phyloP scores from a whole-genome alignment of 2,888 invertebrate genomes.

The Luperina nickerlii region DNA sequence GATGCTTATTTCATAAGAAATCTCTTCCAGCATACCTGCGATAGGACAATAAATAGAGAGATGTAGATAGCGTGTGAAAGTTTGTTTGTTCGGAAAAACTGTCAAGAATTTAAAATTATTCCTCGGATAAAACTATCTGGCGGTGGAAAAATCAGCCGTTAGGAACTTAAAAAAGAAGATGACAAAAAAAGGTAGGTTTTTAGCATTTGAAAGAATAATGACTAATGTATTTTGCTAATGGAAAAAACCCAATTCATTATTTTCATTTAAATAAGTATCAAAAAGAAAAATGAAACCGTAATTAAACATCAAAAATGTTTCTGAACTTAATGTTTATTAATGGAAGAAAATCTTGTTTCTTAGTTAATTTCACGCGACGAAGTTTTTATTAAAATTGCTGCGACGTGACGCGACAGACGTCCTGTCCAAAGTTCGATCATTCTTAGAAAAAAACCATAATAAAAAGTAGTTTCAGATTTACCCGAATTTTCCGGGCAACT shows the following conservation, averaged over 20 bases:
- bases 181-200: too few species aligned
- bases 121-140: too few species aligned
- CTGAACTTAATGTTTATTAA: conserved; percentile 26
- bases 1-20: too few species aligned
- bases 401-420: not conserved
- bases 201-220: too few species aligned
- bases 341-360: conserved; percentile 9
- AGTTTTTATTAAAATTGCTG: conserved; percentile 14
- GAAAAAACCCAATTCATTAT: not conserved
- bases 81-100: too few species aligned
- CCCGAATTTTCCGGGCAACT: not conserved
- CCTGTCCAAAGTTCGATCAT: not conserved
- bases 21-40: too few species aligned
- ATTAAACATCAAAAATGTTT: conserved; percentile 6
- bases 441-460: not conserved
- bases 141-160: too few species aligned
- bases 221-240: too few species aligned
- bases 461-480: not conserved
- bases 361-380: not conserved
- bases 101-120: too few species aligned
- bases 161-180: too few species aligned
- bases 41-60: too few species aligned
- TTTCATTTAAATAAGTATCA: not conserved
- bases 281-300: not conserved
- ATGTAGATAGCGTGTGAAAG: too few species aligned